phyloP scores from a whole-genome alignment of 2,113 vertebrate genomes.

The Macrotis lagotis region DNA sequence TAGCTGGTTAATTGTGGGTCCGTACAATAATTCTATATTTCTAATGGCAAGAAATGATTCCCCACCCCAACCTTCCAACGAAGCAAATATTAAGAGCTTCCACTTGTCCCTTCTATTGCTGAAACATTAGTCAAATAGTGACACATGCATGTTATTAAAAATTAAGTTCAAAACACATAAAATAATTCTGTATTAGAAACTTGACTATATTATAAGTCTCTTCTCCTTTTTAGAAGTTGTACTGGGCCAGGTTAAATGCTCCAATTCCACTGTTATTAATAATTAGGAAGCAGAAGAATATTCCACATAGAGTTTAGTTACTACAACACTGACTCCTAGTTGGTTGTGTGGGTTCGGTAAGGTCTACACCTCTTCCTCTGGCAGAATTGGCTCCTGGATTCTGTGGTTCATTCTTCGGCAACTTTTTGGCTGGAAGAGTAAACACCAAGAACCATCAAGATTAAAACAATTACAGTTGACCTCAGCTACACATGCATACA shows the following conservation, averaged over 20 bases:
- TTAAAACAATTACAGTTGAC: background rate
- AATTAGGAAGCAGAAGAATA: constrained; percentile 86
- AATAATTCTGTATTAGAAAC: constrained; percentile 93
- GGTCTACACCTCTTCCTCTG: constrained; percentile 95
- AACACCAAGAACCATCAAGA: constrained; percentile 59
- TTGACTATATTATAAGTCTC: constrained; percentile 93
- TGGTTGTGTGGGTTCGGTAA: constrained; percentile 95
- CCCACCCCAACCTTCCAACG: constrained; percentile 75
- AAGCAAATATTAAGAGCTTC: constrained; percentile 77
- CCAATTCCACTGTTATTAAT: constrained; percentile 90
- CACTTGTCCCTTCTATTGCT: constrained; percentile 80
- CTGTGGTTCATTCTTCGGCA: constrained; percentile 97
- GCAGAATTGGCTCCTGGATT: constrained; percentile 87
- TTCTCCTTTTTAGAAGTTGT: constrained; percentile 91
- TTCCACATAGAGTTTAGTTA: constrained; percentile 90
- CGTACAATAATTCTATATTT: constrained; percentile 69
- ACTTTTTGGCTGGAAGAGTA: constrained; percentile 90
- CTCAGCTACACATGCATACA: background rate
- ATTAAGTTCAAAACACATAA: constrained; percentile 86
- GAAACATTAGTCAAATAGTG: constrained; percentile 89
- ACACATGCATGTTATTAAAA: constrained; percentile 94
- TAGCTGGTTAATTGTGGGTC: constrained; percentile 76
- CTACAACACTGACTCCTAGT: constrained; percentile 95
- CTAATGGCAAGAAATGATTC: constrained; percentile 68
- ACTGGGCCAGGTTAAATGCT: constrained; percentile 88